These are phyloP conservation scores for Champsocephalus esox DNA, from an alignment of 2,797 vertebrate species.

Conservation along the genomic window DNA sequence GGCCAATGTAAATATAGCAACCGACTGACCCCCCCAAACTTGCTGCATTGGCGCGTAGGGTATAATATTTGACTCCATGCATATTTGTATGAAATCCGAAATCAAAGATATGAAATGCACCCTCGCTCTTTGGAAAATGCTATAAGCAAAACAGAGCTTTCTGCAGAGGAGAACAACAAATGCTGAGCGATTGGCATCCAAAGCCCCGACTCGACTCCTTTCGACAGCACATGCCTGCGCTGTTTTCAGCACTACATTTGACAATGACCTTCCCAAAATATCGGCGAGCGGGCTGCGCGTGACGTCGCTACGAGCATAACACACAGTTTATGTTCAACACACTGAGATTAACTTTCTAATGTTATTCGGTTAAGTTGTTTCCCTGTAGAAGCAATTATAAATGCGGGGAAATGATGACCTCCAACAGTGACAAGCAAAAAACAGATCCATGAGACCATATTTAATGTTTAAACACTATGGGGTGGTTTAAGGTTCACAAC, in stretches of 20 bases:
- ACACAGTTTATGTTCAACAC: background rate
- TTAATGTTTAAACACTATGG: background rate
- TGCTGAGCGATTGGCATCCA: constrained; percentile 35
- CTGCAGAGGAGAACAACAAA: constrained; percentile 21
- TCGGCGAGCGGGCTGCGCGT: constrained; percentile 51
- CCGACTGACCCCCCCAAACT: constrained; percentile 40
- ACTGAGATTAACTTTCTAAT: constrained; percentile 42
- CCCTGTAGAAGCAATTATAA: background rate
- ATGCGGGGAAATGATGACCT: fast-evolving
- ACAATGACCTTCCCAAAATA: constrained; percentile 85
- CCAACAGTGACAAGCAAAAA: background rate
- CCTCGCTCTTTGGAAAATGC: background rate
- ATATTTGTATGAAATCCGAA: background rate
- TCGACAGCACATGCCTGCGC: constrained; percentile 60
- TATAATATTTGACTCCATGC: constrained; percentile 2
- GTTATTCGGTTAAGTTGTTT: background rate
- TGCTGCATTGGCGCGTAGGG: constrained; percentile 47
- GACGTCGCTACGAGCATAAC: constrained; percentile 22
- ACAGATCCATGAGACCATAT: background rate
- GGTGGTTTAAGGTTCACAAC: background rate
- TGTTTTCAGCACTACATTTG: constrained; percentile 72
- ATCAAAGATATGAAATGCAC: background rate
- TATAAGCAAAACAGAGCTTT: constrained; percentile 1
- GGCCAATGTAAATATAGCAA: constrained; percentile 58
- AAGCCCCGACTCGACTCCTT: constrained; percentile 30